Percentiles rank a stretch among this genome's conserved stretches.
Evolutionary conservation across 2,113 vertebrate genomes (phyloP).

Genomic region (Chloebia gouldiae): DNA sequence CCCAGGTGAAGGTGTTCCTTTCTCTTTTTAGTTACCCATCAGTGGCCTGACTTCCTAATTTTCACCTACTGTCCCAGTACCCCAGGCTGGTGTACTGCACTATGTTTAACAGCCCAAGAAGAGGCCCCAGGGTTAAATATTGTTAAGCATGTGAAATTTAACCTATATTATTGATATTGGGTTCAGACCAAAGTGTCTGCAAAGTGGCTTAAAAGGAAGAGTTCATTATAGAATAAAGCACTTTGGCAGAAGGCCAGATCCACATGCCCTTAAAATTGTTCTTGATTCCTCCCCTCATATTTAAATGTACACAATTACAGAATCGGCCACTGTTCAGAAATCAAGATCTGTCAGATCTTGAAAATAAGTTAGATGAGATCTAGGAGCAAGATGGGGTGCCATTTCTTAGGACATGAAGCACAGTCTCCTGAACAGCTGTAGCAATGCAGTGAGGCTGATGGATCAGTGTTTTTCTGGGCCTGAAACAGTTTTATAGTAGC

Average conservation of each 20-base stretch:
- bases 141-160: constrained; percentile 64
- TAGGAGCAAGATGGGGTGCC: neutral
- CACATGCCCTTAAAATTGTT: constrained; percentile 29
- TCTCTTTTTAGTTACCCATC: neutral
- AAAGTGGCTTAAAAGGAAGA: constrained; percentile 58
- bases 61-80: neutral
- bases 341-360: neutral
- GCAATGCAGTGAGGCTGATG: neutral
- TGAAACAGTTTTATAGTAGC: neutral
- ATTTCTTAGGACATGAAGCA: neutral
- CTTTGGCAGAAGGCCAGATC: constrained; percentile 33
- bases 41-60: neutral
- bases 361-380: neutral
- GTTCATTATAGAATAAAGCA: constrained; percentile 51
- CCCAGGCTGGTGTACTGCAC: neutral
- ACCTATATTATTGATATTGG: constrained; percentile 65
- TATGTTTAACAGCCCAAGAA: constrained; percentile 3
- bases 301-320: constrained; percentile 5
- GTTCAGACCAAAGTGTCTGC: constrained; percentile 61
- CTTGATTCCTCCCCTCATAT: constrained; percentile 40
- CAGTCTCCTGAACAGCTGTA: neutral
- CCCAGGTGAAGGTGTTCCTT: neutral
- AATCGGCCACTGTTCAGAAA: neutral
- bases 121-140: constrained; percentile 61
- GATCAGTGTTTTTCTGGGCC: neutral